A percentile compares a stretch with the other conserved stretches of the same genome.
phyloP scores from a whole-genome alignment of 2,113 vertebrate species.

The Albula glossodonta region DNA sequence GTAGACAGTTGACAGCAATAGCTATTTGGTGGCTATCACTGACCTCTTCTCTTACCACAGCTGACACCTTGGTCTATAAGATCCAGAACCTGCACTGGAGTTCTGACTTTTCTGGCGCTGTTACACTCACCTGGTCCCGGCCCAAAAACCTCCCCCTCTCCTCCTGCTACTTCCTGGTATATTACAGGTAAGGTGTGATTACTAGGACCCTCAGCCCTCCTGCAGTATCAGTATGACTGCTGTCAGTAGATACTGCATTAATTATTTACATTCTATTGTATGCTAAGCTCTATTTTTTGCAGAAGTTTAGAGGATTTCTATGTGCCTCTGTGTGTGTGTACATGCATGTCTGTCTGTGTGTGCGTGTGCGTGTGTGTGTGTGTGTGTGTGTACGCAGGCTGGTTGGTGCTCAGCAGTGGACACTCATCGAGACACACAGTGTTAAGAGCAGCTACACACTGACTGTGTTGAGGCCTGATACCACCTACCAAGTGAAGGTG shows the following conservation, averaged over 20 bases:
- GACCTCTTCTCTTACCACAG: conserved; percentile 55
- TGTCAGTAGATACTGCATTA: too few relatives aligned
- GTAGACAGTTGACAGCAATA: not conserved
- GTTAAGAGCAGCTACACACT: conserved; percentile 84
- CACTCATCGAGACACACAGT: conserved; percentile 86
- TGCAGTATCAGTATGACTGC: not conserved
- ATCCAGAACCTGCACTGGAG: conserved; percentile 93
- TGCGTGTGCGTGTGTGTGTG: not conserved
- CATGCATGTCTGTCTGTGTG: not conserved
- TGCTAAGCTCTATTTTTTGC: too few relatives aligned
- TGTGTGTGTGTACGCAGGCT: conserved; percentile 56
- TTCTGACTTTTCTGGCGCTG: conserved; percentile 78
- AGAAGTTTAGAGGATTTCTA: too few relatives aligned
- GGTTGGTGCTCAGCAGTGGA: conserved; percentile 85
- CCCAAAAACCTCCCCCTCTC: conserved; percentile 85
- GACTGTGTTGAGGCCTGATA: conserved; percentile 86
- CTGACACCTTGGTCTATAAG: conserved; percentile 83
- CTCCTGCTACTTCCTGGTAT: conserved; percentile 83
- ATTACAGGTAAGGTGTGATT: conserved; percentile 78
- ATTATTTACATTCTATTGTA: too few relatives aligned
- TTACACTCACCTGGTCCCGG: conserved; percentile 86
- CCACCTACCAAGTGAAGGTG: conserved; percentile 91
- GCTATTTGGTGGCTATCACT: not conserved
- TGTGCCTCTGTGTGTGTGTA: not conserved
- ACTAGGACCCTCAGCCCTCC: not conserved